Evolutionary conservation across 2,888 invertebrate species (phyloP).

Genomic region (Ectemnius continuus): DNA sequence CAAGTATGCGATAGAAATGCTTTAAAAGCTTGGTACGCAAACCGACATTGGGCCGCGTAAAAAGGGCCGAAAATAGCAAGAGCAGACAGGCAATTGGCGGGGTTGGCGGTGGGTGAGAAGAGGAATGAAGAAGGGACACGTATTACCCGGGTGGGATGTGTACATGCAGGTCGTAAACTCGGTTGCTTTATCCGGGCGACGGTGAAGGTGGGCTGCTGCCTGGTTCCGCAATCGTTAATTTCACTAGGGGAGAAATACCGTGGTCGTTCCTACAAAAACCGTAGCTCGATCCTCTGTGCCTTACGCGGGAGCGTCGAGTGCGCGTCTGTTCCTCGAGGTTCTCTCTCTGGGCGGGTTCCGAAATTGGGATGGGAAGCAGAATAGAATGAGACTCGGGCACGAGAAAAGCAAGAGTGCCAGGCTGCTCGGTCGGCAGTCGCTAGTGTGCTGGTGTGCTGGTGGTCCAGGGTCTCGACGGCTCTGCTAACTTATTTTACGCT

Average conservation of each 20-base stretch:
- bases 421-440: constrained; percentile 11
- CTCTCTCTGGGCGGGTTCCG: constrained; percentile 17
- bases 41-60: too few species aligned
- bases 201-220: constrained; percentile 62
- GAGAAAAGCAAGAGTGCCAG: not conserved
- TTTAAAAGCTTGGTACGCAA: too few species aligned
- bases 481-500: constrained; percentile 66
- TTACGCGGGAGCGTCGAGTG: constrained; percentile 52
- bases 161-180: constrained; percentile 66
- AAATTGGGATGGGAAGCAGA: constrained; percentile 10
- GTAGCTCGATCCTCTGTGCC: constrained; percentile 53
- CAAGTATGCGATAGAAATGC: too few species aligned
- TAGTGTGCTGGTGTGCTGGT: constrained; percentile 27
- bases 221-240: constrained; percentile 69
- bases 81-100: constrained; percentile 11
- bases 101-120: not conserved
- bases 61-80: not conserved
- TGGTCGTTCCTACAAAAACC: constrained; percentile 67
- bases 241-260: constrained; percentile 71
- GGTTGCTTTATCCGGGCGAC: constrained; percentile 64
- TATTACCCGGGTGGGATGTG: constrained; percentile 54
- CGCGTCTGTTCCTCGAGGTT: constrained; percentile 55
- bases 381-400: constrained; percentile 1
- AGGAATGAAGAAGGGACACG: constrained; percentile 43
- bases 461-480: constrained; percentile 51